phyloP scores from a whole-genome alignment of 2,113 vertebrate genomes.

The Axis porcinus region DNA sequence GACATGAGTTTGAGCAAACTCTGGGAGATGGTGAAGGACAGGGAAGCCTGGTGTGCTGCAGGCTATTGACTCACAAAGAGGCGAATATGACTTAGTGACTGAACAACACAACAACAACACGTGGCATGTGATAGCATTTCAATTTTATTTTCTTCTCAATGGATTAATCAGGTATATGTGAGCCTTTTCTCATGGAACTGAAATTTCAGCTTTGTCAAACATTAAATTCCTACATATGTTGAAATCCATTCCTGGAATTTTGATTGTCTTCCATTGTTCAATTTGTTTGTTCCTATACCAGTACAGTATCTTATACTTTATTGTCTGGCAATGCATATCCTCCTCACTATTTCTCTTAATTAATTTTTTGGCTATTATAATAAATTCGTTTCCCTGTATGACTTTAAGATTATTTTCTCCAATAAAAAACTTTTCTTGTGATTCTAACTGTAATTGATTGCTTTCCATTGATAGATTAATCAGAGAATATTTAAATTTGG shows the following conservation, averaged over 20 bases:
- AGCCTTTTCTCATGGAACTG: not conserved
- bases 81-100: not conserved
- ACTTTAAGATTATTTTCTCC: not conserved
- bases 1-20: not conserved
- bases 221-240: not conserved
- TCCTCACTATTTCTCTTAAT: not conserved
- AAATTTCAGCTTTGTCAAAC: not conserved
- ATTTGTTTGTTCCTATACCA: not conserved
- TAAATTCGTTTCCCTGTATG: not conserved
- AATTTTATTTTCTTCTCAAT: not conserved
- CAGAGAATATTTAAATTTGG: not conserved
- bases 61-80: not conserved
- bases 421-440: not conserved
- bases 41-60: not conserved
- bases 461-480: not conserved
- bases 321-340: not conserved
- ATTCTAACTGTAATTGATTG: not conserved
- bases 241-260: not conserved
- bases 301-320: not conserved
- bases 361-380: not conserved
- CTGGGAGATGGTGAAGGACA: not conserved
- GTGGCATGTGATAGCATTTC: not conserved
- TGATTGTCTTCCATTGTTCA: not conserved
- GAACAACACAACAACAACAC: not conserved
- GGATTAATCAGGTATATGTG: not conserved